Percentiles rank a stretch among this genome's conserved stretches.
These are phyloP conservation scores for Paramormyrops kingsleyae DNA, from an alignment of 2,113 vertebrate genomes.

Conservation along the genomic window DNA sequence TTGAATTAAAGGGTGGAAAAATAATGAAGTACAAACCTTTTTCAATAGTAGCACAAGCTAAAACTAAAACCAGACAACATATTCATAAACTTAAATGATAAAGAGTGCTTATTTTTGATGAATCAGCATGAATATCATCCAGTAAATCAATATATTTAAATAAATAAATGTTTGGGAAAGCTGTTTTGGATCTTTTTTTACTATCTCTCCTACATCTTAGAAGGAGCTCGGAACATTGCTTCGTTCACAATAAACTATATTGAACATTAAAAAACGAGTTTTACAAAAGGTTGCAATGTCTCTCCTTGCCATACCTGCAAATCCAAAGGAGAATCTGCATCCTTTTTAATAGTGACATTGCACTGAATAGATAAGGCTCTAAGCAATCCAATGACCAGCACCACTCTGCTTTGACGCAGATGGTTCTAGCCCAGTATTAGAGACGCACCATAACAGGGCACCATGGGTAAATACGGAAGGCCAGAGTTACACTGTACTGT, in stretches of 20 bases:
- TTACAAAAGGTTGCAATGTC: not conserved
- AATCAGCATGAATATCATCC: slow-evolving; percentile 9
- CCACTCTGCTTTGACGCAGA: not conserved
- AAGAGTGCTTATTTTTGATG: slow-evolving; percentile 11
- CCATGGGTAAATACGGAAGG: not conserved
- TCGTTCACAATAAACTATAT: not conserved
- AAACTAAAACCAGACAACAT: not conserved
- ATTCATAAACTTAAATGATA: not conserved
- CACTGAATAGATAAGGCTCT: not conserved
- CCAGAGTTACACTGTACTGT: not conserved
- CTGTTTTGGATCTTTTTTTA: not conserved
- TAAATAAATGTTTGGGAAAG: slow-evolving; percentile 2
- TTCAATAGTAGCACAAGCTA: not conserved
- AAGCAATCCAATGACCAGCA: not conserved
- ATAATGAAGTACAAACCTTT: not conserved
- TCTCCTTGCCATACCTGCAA: not conserved
- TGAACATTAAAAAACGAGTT: slow-evolving; percentile 12
- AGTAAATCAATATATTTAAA: slow-evolving; percentile 13
- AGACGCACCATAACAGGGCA: not conserved
- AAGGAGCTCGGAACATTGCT: not conserved
- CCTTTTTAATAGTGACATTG: not conserved
- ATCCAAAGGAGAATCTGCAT: not conserved
- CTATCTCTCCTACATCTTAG: slow-evolving; percentile 17
- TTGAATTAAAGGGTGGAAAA: not conserved
- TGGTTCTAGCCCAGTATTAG: not conserved